Conservation (phyloP, 2,113 vertebrate genomes). For the Nanorana parkeri region DNA sequence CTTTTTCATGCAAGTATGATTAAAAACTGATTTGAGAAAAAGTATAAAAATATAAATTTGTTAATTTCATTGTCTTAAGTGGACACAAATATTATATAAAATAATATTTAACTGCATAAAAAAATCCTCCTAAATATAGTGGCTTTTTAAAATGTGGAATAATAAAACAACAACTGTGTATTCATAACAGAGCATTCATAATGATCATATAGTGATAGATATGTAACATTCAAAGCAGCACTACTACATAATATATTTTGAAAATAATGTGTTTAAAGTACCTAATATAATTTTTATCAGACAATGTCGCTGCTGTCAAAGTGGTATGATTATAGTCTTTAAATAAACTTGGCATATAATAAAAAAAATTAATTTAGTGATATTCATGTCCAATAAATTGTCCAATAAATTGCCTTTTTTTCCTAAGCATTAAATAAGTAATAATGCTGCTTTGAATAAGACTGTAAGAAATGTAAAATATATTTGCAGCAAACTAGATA, state of each 20-base stretch:
- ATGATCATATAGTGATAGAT: conserved; percentile 9
- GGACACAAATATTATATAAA: conserved; percentile 45
- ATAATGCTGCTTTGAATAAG: conserved; percentile 55
- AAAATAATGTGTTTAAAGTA: conserved; percentile 22
- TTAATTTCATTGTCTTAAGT: conserved; percentile 20
- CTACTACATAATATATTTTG: conserved; percentile 25
- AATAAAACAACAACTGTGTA: neutral
- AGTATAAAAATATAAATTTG: conserved; percentile 48
- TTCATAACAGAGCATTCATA: neutral
- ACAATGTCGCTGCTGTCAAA: neutral
- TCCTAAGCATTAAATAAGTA: conserved; percentile 18
- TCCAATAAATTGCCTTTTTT: too few relatives aligned
- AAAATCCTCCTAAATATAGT: conserved; percentile 36
- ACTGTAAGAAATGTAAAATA: conserved; percentile 54
- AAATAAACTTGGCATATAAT: neutral
- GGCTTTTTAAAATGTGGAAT: conserved; percentile 44
- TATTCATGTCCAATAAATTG: too few relatives aligned
- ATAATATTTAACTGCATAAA: conserved; percentile 30
- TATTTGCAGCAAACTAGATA: neutral
- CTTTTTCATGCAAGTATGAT: neutral
- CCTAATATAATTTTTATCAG: conserved; percentile 6
- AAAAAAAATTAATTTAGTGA: neutral
- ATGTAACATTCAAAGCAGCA: conserved; percentile 45
- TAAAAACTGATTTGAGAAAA: conserved; percentile 31
- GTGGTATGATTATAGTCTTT: neutral